Percentiles rank a stretch among this genome's conserved stretches.
phyloP scores from a whole-genome alignment of 2,113 vertebrate species.

The Apeltes quadracus region DNA sequence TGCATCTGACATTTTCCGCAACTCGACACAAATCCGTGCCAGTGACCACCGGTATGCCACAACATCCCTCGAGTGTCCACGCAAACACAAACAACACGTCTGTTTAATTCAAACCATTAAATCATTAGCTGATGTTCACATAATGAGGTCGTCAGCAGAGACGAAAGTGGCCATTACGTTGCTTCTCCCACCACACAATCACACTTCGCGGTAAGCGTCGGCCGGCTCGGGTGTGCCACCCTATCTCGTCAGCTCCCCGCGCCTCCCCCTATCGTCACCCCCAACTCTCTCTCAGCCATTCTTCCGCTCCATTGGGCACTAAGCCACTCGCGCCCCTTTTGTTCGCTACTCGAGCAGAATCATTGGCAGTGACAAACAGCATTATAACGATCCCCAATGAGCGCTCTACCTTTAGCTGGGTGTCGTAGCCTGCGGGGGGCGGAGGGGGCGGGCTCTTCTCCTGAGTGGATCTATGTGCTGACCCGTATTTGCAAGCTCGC shows the following conservation, averaged over 20 bases:
- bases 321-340: conserved; percentile 58
- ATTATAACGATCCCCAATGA: conserved; percentile 67
- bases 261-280: conserved; percentile 11
- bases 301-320: conserved; percentile 71
- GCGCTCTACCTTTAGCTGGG: conserved; percentile 67
- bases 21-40: background rate
- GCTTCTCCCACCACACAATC: conserved; percentile 12
- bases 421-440: conserved; percentile 58
- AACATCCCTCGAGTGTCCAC: background rate
- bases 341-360: conserved; percentile 72
- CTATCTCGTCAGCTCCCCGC: conserved; percentile 17
- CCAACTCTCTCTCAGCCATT: conserved; percentile 58
- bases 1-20: conserved; percentile 15
- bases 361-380: conserved; percentile 71
- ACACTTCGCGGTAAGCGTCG: conserved; percentile 2
- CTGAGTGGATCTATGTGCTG: conserved; percentile 56
- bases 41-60: conserved; percentile 12
- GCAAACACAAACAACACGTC: conserved; percentile 44
- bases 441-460: too few species aligned
- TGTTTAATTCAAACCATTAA: conserved; percentile 40
- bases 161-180: background rate
- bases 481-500: conserved; percentile 53
- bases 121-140: conserved; percentile 35
- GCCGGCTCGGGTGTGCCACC: conserved; percentile 1
- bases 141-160: conserved; percentile 34